Base-by-base conservation (phyloP, 2,888 invertebrate species). In the Psylliodes chrysocephalus region DNA sequence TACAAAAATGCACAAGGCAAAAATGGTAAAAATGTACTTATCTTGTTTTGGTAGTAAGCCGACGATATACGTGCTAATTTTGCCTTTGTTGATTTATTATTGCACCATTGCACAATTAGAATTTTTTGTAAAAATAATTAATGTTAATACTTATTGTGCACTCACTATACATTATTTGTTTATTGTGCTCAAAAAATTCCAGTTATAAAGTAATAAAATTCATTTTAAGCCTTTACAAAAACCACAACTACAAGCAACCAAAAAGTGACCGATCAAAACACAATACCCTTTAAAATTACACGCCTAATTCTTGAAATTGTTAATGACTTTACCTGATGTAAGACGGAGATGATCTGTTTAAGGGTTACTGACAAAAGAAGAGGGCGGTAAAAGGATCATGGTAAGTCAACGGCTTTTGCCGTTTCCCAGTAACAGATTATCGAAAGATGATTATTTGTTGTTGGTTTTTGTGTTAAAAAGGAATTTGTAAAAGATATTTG, bases 291-390 rank as follows among this genome's bases (percentile, higher is more conserved):
- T 56, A 61, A 64, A 66, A 66, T 71, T 66, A 66, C 69, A 71
- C 69, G 67, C 55, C 56, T 65, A 54, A 63, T 64, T 66, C 69
- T 54, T 25, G 49, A 67, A 64, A 66, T 66, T 69, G 69, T 63
- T 66, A 69, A 69, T 69, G 64, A 65, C 64, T 65, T 67, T 69
- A 69, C 69, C 69, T 69, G 67, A 64, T 61, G 69, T 67, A 67
- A 69, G 67, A 67, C 42, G 63, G 60, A 65, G 69, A 67, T 69
- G 69, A 69, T 69, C 69, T 64, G 65, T 65, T 65, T 67, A 63
- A 59, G 49, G 51, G 59, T 49, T 54, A 28, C 28, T 54, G 22
- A 67, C 67, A 64, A 67, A 38, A 60, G 60, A 59, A 60, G 59
- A 46, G 64, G 55, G 38, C 33, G 56, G 53, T 63, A 60, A 66